Conservation (phyloP, 2,797 vertebrate genomes). For the Clarias pachynema region DNA sequence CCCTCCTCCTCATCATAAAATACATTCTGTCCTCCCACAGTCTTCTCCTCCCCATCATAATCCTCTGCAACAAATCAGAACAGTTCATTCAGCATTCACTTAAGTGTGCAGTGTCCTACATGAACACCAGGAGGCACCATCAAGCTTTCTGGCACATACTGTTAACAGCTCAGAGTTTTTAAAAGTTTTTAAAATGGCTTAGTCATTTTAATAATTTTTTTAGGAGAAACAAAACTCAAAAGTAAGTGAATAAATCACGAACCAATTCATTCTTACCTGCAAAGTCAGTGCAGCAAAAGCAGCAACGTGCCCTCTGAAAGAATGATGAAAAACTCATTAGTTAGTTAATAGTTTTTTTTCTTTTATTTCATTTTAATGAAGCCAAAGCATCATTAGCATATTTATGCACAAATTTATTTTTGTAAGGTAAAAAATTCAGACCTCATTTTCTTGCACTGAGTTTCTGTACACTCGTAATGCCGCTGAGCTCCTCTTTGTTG, state of each 20-base stretch:
- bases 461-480: slow-evolving; percentile 83
- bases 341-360: neutral
- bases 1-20: slow-evolving; percentile 86
- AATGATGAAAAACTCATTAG: neutral
- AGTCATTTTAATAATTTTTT: neutral
- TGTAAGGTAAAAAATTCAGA: slow-evolving; percentile 60
- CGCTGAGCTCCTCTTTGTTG: slow-evolving; percentile 91
- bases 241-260: slow-evolving; percentile 4
- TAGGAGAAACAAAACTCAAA: slow-evolving; percentile 25
- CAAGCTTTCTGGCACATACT: neutral
- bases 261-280: slow-evolving; percentile 74
- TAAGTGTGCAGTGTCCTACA: neutral
- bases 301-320: slow-evolving; percentile 91
- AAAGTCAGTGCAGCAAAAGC: slow-evolving; percentile 87
- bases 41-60: slow-evolving; percentile 72
- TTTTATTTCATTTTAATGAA: neutral
- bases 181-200: neutral
- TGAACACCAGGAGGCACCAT: slow-evolving; percentile 62
- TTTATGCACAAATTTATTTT: neutral
- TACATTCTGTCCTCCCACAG: slow-evolving; percentile 82
- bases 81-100: neutral
- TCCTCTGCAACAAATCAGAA: slow-evolving; percentile 66
- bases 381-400: neutral
- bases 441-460: slow-evolving; percentile 85
- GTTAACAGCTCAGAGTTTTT: neutral